Base-by-base conservation (phyloP, 1,140 invertebrate species). In the Pachyrhynchus sulphureomaculatus region DNA sequence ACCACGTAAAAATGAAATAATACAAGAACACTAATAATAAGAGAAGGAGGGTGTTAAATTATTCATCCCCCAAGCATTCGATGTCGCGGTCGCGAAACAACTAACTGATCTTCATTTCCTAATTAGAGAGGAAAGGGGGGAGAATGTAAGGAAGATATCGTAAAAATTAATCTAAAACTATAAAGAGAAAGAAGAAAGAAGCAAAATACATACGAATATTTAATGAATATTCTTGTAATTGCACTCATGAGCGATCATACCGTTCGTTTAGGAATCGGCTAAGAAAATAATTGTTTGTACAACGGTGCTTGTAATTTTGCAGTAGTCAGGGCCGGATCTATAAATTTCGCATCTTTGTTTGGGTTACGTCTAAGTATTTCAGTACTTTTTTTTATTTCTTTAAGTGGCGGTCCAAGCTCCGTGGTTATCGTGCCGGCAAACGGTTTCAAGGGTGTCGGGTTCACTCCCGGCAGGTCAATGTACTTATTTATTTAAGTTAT, bases 191-290 rank as follows among this genome's bases (percentile, higher is more conserved):
- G 49, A 42, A 37, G 36, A 54, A 42, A 54, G 5, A 37, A n/a
- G n/a, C n/a, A 42, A 54, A 29, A 54, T 54, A 42, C n/a, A 42
- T 42, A 23, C 23, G 2, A 9, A 24, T 17, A 45, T 1, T 45
- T 45, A 44, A 44, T 56, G 53, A 29, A 56, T 56, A 56, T 56
- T 56, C 53, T 17, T 45, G 29, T 44, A 45, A 45, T 56, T 56
- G 53, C 53, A 56, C 53, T 56, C 39, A 56, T 45, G 53, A 45
- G 53, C 37, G 41, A 23, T 23, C 49, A 20, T 33, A 42, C 17
- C 15, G 37, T 18, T 29, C 37, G 21, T 42, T 54, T 54, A 32
- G 34, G 49, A 37, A 23, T 52, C 49, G 18, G 23, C 37, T 52
- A 32, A 18, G 49, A 52, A n/a, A 36, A 37, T 52, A 52, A 52